Evolutionary conservation across 1,140 invertebrate genomes (phyloP).

Genomic region (Oreohelix idahoensis): DNA sequence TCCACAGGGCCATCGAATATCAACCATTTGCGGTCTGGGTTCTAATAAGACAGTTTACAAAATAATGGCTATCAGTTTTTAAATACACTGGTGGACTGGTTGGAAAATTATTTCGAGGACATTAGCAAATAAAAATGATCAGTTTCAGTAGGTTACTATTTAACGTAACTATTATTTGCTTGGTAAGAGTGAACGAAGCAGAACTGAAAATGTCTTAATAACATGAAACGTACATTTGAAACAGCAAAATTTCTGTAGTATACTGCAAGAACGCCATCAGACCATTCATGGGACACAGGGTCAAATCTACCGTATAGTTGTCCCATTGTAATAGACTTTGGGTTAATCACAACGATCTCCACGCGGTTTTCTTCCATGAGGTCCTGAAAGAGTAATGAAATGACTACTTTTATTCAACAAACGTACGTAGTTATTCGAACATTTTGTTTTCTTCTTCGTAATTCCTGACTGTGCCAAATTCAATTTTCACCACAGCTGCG

Average conservation of each 20-base stretch:
- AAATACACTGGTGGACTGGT: too few species aligned
- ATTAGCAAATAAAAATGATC: too few species aligned
- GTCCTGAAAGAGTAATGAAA: slow-evolving; percentile 52
- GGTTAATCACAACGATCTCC: slow-evolving; percentile 90
- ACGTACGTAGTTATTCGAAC: too few species aligned
- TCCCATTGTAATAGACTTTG: slow-evolving; percentile 76
- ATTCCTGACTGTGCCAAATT: too few species aligned
- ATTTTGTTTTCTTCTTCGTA: too few species aligned
- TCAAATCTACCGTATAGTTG: slow-evolving; percentile 39
- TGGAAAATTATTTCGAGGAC: too few species aligned
- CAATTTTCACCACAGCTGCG: too few species aligned
- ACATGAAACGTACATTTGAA: slow-evolving; percentile 73
- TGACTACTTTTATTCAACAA: background rate
- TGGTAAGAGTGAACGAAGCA: background rate
- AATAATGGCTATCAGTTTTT: too few species aligned
- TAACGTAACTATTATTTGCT: too few species aligned
- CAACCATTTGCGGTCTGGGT: slow-evolving; percentile 88
- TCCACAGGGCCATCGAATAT: slow-evolving; percentile 95
- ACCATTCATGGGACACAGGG: slow-evolving; percentile 83
- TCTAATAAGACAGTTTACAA: too few species aligned
- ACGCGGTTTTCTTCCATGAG: slow-evolving; percentile 87
- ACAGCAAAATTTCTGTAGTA: slow-evolving; percentile 89
- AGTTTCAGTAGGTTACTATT: too few species aligned
- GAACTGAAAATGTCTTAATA: background rate
- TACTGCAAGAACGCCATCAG: slow-evolving; percentile 89